Base-by-base conservation (phyloP, 1,140 invertebrate species). In the Bombus waltoni region DNA sequence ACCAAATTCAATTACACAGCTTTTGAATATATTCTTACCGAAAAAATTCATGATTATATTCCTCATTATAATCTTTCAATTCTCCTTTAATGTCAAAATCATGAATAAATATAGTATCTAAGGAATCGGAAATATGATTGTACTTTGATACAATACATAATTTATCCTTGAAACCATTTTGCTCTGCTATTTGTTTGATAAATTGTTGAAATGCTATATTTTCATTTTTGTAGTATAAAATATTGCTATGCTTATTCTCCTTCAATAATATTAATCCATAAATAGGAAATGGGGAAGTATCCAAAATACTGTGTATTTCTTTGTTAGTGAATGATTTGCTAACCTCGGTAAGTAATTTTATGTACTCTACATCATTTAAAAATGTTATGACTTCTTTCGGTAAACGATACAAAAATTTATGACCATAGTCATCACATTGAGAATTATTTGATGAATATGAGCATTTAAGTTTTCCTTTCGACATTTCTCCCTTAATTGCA, bases 351-450 rank as follows among this genome's bases (percentile, higher is more conserved):
- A 95, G 86, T n/a, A 85, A 85, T 66, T 81, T 77, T 8, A 96
- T 87, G 79, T 95, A 96, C 83, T 94, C 90, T 40, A 87, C 85
- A 91, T 97, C 96, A 93, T 96, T 96, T 57, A 97, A 91, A 90
- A 96, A 96, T 71, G 94, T 93, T 57, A 96, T 86, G 28, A 95
- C 92, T 91, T 96, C 95, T 87, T 93, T 88, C 92, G 94, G 74
- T 85, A 94, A 79, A 94, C 92, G 38, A 91, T 85, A 85, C 79
- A 91, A 77, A 91, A 88, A n/a, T 68, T 85, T 88, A 89, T 87
- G n/a, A 87, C 82, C 62, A 42, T 82, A 72, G 28, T 73, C 40
- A 25, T 82, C 87, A 15, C 15, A 68, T 42, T 38, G 18, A 9
- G 22, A 13, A 75, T 83, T 79, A 62, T 76, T 79, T 57, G 47